A percentile compares a stretch with the other conserved stretches of the same genome.
These are phyloP conservation scores for Ectemnius continuus DNA, from an alignment of 2,888 invertebrate species.

Conservation along the genomic window DNA sequence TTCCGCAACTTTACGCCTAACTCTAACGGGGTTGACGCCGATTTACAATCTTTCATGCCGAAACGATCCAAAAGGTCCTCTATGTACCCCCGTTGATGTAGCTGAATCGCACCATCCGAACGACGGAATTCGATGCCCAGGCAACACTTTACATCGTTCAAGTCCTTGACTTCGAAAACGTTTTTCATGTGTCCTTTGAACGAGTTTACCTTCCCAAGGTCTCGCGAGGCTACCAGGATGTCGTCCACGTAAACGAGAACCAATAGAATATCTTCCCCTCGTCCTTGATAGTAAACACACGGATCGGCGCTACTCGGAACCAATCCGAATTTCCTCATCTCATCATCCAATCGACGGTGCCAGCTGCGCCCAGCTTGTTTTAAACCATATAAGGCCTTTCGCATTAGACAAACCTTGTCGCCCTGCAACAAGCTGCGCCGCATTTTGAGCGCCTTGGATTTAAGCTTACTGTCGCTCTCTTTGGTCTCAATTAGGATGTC, in stretches of 20 bases:
- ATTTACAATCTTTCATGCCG: slow-evolving; percentile 1
- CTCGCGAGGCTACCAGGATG: background rate
- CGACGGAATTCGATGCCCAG: background rate
- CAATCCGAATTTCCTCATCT: background rate
- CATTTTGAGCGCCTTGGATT: background rate
- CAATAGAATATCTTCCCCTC: background rate
- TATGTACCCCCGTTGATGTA: background rate
- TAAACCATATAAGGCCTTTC: slow-evolving; percentile 32
- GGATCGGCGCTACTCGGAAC: background rate
- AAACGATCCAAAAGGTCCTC: background rate
- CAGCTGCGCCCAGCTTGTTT: background rate
- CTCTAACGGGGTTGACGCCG: background rate
- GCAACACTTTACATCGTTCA: background rate
- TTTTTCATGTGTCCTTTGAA: background rate
- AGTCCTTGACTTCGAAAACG: background rate
- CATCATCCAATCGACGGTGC: background rate
- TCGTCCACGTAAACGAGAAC: slow-evolving; percentile 1
- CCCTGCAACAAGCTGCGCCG: background rate
- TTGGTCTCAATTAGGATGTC: background rate
- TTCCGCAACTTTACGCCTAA: background rate
- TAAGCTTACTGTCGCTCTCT: background rate
- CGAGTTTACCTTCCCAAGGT: background rate
- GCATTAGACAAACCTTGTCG: slow-evolving; percentile 21
- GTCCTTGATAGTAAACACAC: background rate
- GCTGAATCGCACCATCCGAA: background rate